These are phyloP conservation scores for Helleia helle DNA, from an alignment of 2,888 invertebrate species.

Conservation along the genomic window DNA sequence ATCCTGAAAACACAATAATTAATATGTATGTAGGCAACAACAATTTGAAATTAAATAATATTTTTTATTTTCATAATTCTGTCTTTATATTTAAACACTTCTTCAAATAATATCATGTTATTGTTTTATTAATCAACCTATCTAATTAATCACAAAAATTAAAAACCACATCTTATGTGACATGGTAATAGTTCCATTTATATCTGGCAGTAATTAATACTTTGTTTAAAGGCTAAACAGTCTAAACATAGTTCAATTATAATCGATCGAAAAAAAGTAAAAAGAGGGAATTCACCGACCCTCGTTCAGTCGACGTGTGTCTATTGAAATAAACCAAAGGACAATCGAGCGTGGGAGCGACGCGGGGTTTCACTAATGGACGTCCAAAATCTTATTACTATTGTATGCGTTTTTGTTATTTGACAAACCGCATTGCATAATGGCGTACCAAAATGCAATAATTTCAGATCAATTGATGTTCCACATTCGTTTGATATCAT, in stretches of 20 bases:
- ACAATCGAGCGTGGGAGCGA: conserved; percentile 58
- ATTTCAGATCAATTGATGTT: conserved; percentile 33
- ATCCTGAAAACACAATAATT: too few relatives aligned
- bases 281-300: conserved; percentile 7
- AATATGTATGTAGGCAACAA: too few relatives aligned
- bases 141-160: too few relatives aligned
- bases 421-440: conserved; percentile 45
- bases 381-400: conserved; percentile 56
- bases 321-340: conserved; percentile 30
- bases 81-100: too few relatives aligned
- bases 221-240: too few relatives aligned
- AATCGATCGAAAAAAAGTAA: conserved; percentile 1
- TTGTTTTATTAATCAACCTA: too few relatives aligned
- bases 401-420: conserved; percentile 60
- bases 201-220: too few relatives aligned
- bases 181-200: too few relatives aligned
- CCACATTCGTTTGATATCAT: conserved; percentile 16
- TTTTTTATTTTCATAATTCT: too few relatives aligned
- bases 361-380: conserved; percentile 59
- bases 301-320: conserved; percentile 18
- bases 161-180: too few relatives aligned
- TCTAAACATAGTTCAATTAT: background rate
- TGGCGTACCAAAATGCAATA: conserved; percentile 31
- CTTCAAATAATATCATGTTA: too few relatives aligned
- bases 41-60: too few relatives aligned